Evolutionary conservation across 2,113 vertebrate genomes (phyloP).

Genomic region (Promerops cafer): DNA sequence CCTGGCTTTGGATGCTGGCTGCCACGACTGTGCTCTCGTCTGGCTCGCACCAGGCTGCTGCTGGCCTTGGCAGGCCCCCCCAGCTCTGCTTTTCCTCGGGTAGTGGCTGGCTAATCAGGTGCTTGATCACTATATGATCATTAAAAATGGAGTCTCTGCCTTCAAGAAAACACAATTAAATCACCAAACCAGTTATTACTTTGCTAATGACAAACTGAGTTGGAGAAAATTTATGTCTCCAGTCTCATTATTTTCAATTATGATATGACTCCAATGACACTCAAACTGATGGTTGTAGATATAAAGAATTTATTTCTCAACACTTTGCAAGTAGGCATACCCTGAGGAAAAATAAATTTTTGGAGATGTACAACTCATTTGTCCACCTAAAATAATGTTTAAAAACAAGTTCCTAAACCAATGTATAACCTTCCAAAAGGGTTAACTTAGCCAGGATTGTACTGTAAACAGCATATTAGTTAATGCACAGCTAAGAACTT

Average conservation of each 20-base stretch:
- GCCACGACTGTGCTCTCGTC: accelerated
- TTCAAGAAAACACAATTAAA: not conserved
- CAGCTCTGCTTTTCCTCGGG: not conserved
- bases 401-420: not conserved
- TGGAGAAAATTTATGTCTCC: not conserved
- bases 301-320: not conserved
- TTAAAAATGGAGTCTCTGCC: not conserved
- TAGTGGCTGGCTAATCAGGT: not conserved
- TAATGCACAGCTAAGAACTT: not conserved
- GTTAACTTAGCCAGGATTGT: not conserved
- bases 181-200: not conserved
- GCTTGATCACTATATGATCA: not conserved
- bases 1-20: no score
- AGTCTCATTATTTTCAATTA: not conserved
- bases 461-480: not conserved
- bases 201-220: not conserved
- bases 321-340: accelerated
- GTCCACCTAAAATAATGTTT: not conserved
- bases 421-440: accelerated
- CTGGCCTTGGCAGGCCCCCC: not conserved
- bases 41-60: not conserved
- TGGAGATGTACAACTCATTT: not conserved
- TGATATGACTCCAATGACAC: not conserved
- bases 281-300: not conserved
- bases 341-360: not conserved